Evolutionary conservation across 1,140 invertebrate genomes (phyloP).

Genomic region (Tigriopus japonicus): DNA sequence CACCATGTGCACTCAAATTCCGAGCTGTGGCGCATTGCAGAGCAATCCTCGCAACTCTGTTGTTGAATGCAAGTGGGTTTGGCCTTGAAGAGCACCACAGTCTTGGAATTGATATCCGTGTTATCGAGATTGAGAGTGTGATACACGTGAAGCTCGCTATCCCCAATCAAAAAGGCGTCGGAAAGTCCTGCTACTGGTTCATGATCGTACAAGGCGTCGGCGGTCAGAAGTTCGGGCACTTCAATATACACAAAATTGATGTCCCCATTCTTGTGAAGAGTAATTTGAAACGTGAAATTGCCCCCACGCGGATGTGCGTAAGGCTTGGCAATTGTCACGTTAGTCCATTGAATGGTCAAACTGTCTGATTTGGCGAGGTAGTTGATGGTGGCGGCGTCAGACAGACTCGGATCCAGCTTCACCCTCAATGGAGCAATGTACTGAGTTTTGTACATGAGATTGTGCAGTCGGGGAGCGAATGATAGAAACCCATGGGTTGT

Average conservation of each 20-base stretch:
- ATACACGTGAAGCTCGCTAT: slow-evolving; percentile 12
- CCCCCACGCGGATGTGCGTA: slow-evolving; percentile 12
- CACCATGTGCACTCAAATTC: slow-evolving; percentile 10
- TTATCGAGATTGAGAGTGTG: slow-evolving; percentile 12
- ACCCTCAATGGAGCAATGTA: slow-evolving; percentile 14
- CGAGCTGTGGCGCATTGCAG: background rate
- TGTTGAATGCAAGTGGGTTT: slow-evolving; percentile 11
- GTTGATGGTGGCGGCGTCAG: slow-evolving; percentile 4
- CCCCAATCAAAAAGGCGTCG: slow-evolving; percentile 8
- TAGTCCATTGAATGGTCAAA: slow-evolving; percentile 12
- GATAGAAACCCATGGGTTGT: slow-evolving; percentile 13
- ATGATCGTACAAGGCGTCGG: slow-evolving; percentile 14
- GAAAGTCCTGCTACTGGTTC: slow-evolving; percentile 13
- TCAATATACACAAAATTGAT: slow-evolving; percentile 11
- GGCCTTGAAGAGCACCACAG: slow-evolving; percentile 9
- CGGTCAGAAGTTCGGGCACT: slow-evolving; percentile 6
- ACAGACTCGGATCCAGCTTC: slow-evolving; percentile 10
- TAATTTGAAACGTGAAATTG: slow-evolving; percentile 13
- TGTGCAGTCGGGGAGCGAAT: slow-evolving; percentile 7
- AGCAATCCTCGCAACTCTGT: background rate
- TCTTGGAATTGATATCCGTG: slow-evolving; percentile 10
- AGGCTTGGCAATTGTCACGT: slow-evolving; percentile 6
- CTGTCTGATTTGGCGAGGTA: background rate
- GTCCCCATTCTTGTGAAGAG: slow-evolving; percentile 10
- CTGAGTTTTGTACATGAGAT: slow-evolving; percentile 15